Base-by-base conservation (phyloP, 1,140 invertebrate genomes). In the Aphelinus atriplicis region DNA sequence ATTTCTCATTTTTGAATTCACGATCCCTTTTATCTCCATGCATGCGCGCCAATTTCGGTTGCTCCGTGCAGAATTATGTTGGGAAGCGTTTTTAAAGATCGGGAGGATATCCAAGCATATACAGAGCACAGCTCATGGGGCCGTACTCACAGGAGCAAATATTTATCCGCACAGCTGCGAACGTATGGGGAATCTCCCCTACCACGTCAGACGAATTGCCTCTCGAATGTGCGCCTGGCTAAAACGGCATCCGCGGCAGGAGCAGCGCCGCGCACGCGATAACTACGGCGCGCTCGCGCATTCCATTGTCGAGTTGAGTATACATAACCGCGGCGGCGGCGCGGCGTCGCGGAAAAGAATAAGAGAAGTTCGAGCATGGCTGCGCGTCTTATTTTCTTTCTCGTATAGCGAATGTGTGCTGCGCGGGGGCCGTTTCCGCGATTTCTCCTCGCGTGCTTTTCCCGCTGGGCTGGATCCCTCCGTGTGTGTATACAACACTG, bases 221-320 rank as follows among this genome's bases (percentile, higher is more conserved):
- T 26, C 26, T 26, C 26, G 26, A 26, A 26, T 26, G 26, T 26
- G 26, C 26, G 26, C 26, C 63, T 43, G n/a, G 47, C 48, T 65
- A 26, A 65, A 53, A 65, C n/a, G 48, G 5, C 6, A 9, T 3
- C n/a, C 61, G 46, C 48, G 26, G n/a, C 26, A 26, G 26, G 4
- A 7, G 56, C 10, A 56, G 9, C 5, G 7, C 26, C 26, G 50
- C 57, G 48, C 68, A 26, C 45, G 46, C 53, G 65, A 68, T 58
- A 61, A 69, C 57, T 7, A 42, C 65, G 43, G 58, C 50, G 42
- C 47, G 26, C 26, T 26, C 26, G 50, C 55, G 64, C 71, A 73
- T 73, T 73, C 64, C 71, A 67, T 73, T 73, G 71, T 73, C 56
- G 63, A 67, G 71, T 71, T 62, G 50, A 62, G 58, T 71, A 26